Evolutionary conservation across 2,888 invertebrate genomes (phyloP).

Genomic region (Leucoma salicis): DNA sequence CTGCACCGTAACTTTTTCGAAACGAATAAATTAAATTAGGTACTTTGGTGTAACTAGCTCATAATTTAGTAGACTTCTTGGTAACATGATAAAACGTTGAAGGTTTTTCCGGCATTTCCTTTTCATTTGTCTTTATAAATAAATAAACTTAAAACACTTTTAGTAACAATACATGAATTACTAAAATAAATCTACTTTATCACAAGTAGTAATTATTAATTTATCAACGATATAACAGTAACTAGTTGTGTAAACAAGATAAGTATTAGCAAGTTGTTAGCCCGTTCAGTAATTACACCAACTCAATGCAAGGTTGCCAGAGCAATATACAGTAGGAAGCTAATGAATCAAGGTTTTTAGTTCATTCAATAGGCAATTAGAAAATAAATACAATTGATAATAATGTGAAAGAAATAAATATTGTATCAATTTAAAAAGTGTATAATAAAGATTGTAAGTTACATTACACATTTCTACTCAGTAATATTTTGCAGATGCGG

Average conservation of each 20-base stretch:
- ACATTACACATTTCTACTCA: too few species aligned
- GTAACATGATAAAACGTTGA: slow-evolving; percentile 60
- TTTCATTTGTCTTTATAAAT: slow-evolving; percentile 6
- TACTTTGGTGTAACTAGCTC: too few species aligned
- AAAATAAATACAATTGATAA: too few species aligned
- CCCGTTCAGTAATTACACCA: slow-evolving; percentile 53
- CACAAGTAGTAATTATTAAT: not conserved
- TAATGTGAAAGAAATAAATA: too few species aligned
- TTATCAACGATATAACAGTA: slow-evolving; percentile 18
- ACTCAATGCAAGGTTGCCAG: slow-evolving; percentile 62
- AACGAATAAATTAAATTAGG: too few species aligned
- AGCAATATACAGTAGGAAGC: slow-evolving; percentile 73
- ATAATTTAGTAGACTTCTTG: too few species aligned
- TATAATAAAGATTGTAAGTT: too few species aligned
- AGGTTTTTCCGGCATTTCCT: slow-evolving; percentile 64
- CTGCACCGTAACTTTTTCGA: too few species aligned
- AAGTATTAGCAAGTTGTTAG: slow-evolving; percentile 45
- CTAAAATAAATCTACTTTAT: not conserved
- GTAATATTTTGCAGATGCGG: too few species aligned
- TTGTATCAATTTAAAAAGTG: too few species aligned
- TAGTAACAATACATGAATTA: not conserved
- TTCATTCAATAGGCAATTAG: slow-evolving; percentile 49
- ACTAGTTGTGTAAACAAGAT: slow-evolving; percentile 43
- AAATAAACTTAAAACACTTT: not conserved
- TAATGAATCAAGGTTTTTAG: slow-evolving; percentile 60